Evolutionary conservation across 2,888 invertebrate species (phyloP).

Genomic region (Drosophila infuscata): DNA sequence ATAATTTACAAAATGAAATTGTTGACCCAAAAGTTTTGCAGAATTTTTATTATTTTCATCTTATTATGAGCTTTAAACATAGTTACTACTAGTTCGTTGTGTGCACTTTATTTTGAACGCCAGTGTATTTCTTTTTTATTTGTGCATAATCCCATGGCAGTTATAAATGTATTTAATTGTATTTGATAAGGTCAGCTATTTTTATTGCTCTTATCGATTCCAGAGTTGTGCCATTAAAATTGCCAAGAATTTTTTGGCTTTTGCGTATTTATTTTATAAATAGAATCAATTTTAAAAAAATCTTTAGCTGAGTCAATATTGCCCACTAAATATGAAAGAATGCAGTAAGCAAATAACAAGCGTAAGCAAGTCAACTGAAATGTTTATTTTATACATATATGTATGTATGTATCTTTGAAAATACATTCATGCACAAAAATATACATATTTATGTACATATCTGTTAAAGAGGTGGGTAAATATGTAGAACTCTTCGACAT

Average conservation of each 20-base stretch:
- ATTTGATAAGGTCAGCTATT: not conserved
- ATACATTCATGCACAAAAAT: not conserved
- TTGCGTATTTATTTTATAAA: slow-evolving; percentile 37
- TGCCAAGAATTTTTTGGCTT: slow-evolving; percentile 8
- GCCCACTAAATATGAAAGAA: slow-evolving; percentile 25
- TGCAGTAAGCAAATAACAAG: slow-evolving; percentile 28
- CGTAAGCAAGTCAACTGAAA: slow-evolving; percentile 18
- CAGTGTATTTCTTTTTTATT: slow-evolving; percentile 16
- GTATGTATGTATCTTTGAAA: not conserved
- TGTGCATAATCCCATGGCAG: not conserved
- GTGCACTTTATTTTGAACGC: slow-evolving; percentile 10
- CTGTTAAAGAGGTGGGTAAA: slow-evolving; percentile 1
- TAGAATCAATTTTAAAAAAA: slow-evolving; percentile 32
- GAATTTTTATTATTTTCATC: slow-evolving; percentile 16
- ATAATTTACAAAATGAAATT: slow-evolving; percentile 24
- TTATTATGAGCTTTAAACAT: slow-evolving; percentile 7
- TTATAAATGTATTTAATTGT: not conserved
- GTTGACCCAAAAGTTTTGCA: slow-evolving; percentile 47
- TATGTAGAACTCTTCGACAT: not conserved
- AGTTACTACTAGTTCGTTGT: not conserved
- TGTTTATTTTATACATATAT: not conserved
- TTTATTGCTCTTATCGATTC: not conserved
- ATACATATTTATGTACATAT: not conserved
- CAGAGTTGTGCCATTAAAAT: not conserved
- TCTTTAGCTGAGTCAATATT: slow-evolving; percentile 39